Percentiles rank a stretch among this genome's conserved stretches.
phyloP scores from a whole-genome alignment of 2,888 invertebrate species.

The Thymelicus sylvestris region DNA sequence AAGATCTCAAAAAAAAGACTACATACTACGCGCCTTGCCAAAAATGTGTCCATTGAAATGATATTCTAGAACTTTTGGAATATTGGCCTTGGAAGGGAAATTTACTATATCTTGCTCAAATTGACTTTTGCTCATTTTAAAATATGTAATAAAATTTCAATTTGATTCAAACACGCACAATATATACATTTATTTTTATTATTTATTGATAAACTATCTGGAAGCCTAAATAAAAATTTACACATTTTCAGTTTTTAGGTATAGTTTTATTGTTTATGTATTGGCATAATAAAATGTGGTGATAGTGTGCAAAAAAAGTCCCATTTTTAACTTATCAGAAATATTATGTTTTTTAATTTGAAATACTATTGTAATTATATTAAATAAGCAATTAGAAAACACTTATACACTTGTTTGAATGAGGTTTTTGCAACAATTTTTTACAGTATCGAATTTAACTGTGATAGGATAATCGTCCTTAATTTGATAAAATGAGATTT shows the following conservation, averaged over 20 bases:
- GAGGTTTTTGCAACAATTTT: slow-evolving; percentile 1
- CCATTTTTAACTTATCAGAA: neutral
- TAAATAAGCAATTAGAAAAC: neutral
- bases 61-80: slow-evolving; percentile 20
- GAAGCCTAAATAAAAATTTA: neutral
- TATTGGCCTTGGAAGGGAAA: slow-evolving; percentile 6
- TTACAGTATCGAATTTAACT: slow-evolving; percentile 62
- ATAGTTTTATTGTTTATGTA: neutral
- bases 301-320: neutral
- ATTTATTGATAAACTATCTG: too few species aligned
- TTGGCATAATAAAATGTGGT: neutral
- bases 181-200: slow-evolving; percentile 5
- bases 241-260: neutral
- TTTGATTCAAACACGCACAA: slow-evolving; percentile 8
- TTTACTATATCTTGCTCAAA: slow-evolving; percentile 48
- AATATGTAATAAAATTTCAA: slow-evolving; percentile 31
- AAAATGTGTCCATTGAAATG: slow-evolving; percentile 54
- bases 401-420: neutral
- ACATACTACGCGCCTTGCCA: slow-evolving; percentile 74
- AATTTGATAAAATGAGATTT: slow-evolving; percentile 19
- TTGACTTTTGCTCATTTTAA: slow-evolving; percentile 58
- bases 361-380: neutral
- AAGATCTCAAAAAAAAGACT: slow-evolving; percentile 77
- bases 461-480: slow-evolving; percentile 57
- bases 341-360: slow-evolving; percentile 3